Percentiles rank a stretch among this genome's conserved stretches.
Conservation (phyloP, 2,797 vertebrate genomes). For the Brotula barbata region DNA sequence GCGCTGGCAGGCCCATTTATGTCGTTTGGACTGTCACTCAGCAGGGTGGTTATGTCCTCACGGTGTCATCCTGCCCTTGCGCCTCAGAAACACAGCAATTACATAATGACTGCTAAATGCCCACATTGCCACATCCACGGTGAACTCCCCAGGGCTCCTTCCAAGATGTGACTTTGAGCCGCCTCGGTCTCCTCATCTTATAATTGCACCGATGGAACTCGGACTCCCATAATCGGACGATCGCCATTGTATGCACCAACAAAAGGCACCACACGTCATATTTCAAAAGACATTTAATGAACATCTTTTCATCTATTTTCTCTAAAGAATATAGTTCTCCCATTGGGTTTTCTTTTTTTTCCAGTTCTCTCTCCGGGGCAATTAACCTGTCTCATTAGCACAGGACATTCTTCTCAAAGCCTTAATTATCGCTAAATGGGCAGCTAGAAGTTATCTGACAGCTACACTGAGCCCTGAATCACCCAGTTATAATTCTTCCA, state of each 20-base stretch:
- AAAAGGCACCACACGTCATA: not conserved
- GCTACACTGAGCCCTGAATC: conserved; percentile 52
- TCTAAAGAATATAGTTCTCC: conserved; percentile 45
- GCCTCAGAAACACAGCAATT: conserved; percentile 56
- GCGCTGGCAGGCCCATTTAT: conserved; percentile 54
- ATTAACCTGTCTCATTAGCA: conserved; percentile 67
- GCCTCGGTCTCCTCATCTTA: conserved; percentile 17
- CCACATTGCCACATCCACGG: conserved; percentile 37
- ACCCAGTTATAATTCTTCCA: conserved; percentile 49
- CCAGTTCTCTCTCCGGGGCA: conserved; percentile 47
- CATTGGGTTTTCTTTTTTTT: conserved; percentile 51
- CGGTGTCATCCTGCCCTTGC: conserved; percentile 46
- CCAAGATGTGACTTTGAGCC: conserved; percentile 28
- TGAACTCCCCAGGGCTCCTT: conserved; percentile 19
- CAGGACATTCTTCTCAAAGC: conserved; percentile 51
- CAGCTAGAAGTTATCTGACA: conserved; percentile 61
- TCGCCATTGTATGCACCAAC: not conserved
- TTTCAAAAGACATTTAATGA: conserved; percentile 18
- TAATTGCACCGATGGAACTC: conserved; percentile 3
- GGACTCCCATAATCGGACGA: not conserved
- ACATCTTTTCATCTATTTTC: conserved; percentile 30
- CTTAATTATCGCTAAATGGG: conserved; percentile 65
- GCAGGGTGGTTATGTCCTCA: conserved; percentile 56
- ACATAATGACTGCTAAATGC: conserved; percentile 62
- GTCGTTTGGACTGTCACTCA: conserved; percentile 62